These are phyloP conservation scores for Hemibagrus guttatus DNA, from an alignment of 2,797 vertebrate genomes.

Conservation along the genomic window DNA sequence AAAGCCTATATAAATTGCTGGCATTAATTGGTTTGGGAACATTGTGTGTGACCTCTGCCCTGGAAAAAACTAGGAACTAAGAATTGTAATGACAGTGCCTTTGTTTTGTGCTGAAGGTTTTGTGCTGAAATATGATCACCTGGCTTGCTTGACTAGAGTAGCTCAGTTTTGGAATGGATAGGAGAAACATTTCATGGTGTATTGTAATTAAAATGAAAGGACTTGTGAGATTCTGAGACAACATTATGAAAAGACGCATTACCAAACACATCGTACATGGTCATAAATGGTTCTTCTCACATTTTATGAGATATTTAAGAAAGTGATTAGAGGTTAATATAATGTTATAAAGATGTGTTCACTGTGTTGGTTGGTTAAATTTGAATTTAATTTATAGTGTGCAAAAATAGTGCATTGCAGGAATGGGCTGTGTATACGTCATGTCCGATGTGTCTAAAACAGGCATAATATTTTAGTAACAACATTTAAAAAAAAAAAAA, in stretches of 20 bases:
- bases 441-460: background rate
- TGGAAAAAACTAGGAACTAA: slow-evolving; percentile 52
- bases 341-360: slow-evolving; percentile 29
- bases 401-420: background rate
- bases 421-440: slow-evolving; percentile 27
- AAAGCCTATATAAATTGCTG: slow-evolving; percentile 61
- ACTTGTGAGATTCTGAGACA: background rate
- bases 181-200: background rate
- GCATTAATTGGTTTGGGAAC: slow-evolving; percentile 68
- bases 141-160: slow-evolving; percentile 65
- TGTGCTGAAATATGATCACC: slow-evolving; percentile 55
- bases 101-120: slow-evolving; percentile 69
- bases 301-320: slow-evolving; percentile 27
- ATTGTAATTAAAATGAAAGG: slow-evolving; percentile 7
- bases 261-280: background rate
- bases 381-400: slow-evolving; percentile 21
- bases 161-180: slow-evolving; percentile 37
- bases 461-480: background rate
- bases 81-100: slow-evolving; percentile 72
- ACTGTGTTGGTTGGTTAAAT: slow-evolving; percentile 14
- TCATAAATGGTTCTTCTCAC: background rate
- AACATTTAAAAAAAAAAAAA: background rate
- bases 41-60: slow-evolving; percentile 69
- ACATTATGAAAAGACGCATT: background rate
- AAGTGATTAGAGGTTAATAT: slow-evolving; percentile 32